Evolutionary conservation across 2,797 vertebrate genomes (phyloP), one percentile per base, ranked within the genome.

Genomic region (Distichodus sexfasciatus): DNA sequence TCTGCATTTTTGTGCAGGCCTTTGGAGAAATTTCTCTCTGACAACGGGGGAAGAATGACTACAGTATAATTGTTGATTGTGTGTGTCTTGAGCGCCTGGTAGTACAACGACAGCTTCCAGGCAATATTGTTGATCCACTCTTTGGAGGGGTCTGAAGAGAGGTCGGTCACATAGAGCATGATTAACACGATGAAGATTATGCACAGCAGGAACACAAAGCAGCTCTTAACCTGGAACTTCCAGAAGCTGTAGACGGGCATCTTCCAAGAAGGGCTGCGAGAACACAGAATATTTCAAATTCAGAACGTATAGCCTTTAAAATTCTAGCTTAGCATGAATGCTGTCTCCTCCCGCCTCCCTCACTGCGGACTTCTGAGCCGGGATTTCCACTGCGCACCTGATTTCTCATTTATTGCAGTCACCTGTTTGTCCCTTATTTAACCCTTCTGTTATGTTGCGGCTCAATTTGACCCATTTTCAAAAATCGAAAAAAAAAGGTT

Each of bases 151-250:
- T 44, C 1, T 1, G 61, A 0, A 38, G 44, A 23, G 10, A 19
- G 12, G 17, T 72, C 11, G 1, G 35, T 31, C 2, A 64, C 0
- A 4, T 62, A 43, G 44, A 51, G 0, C 6, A 23, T 33, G 6
- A 7, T 1, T 0, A 59, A 12, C 9, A 46, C 35, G n/a, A 63
- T 9, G 3, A 66, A 58, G 9, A 23, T 38, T 3, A 66, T 35
- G 31, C 24, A 11, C 6, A 75, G 48, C 23, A 78, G 14, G 4
- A 69, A 19, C 29, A 69, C 11, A 2, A 75, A 72, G 46, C 19
- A 48, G 38, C 4, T 63, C 60, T 72, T 75, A 28, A 66, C 15
- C 23, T 50, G 31, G 53, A 26, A 23, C 12, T 3, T 23, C 7
- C 2, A 1, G 6, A 9, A n/a, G 11, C 3, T 17, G 11, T 6